These are phyloP conservation scores for Microctenopoma lineatum DNA, from an alignment of 2,797 vertebrate species.

Conservation along the genomic window DNA sequence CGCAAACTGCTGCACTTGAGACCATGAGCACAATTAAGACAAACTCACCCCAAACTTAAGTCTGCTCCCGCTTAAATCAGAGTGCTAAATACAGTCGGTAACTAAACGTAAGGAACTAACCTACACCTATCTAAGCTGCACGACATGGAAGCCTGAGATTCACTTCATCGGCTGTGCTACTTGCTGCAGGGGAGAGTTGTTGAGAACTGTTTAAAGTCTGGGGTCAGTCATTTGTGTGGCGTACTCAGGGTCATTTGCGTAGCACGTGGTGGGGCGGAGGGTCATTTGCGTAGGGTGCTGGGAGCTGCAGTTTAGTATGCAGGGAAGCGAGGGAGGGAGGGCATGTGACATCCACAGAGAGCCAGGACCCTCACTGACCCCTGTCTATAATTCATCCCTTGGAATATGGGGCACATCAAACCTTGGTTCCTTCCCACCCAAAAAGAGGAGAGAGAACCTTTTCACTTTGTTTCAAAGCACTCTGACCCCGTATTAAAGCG, in stretches of 20 bases:
- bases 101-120: conserved; percentile 14
- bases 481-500: conserved; percentile 85
- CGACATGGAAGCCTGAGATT: conserved; percentile 4
- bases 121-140: background rate
- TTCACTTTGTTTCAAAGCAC: conserved; percentile 77
- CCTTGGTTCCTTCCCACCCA: conserved; percentile 71
- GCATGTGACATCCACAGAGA: conserved; percentile 82
- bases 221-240: conserved; percentile 68
- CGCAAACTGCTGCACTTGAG: background rate
- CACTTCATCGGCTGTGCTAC: conserved; percentile 15
- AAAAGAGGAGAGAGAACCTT: conserved; percentile 78
- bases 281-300: conserved; percentile 74
- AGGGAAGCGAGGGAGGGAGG: conserved; percentile 69
- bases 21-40: background rate
- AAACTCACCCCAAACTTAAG: background rate
- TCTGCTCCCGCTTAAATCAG: background rate
- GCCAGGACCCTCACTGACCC: conserved; percentile 83
- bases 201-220: conserved; percentile 45
- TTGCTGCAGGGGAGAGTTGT: conserved; percentile 22
- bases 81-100: conserved; percentile 11
- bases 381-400: conserved; percentile 86
- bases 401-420: conserved; percentile 77
- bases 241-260: conserved; percentile 81
- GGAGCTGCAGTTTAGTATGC: conserved; percentile 82
- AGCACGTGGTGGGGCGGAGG: conserved; percentile 44